These are phyloP conservation scores for Brachyalestes nurse DNA, from an alignment of 2,797 vertebrate genomes.

Conservation along the genomic window DNA sequence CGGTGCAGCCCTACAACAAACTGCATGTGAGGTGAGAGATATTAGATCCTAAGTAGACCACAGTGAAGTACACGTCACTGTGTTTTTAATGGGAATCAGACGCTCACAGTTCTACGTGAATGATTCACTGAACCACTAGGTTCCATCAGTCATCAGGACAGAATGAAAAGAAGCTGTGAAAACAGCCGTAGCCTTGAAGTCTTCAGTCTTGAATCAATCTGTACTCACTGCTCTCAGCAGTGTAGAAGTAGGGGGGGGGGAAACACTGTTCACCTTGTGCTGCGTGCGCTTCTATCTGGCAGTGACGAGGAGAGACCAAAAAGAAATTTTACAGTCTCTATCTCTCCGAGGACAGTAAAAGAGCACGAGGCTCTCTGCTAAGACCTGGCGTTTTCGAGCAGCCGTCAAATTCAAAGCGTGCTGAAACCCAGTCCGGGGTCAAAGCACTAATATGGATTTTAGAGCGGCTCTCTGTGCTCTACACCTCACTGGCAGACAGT, in stretches of 20 bases:
- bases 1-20: not conserved
- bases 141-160: constrained; percentile 1
- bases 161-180: constrained; percentile 6
- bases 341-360: constrained; percentile 36
- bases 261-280: constrained; percentile 3
- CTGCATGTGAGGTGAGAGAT: not conserved
- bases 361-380: constrained; percentile 41
- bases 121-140: constrained; percentile 2
- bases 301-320: constrained; percentile 16
- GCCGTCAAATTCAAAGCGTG: constrained; percentile 38
- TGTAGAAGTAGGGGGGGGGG: not conserved
- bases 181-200: constrained; percentile 2
- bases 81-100: not conserved
- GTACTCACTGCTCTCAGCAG: not conserved
- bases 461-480: constrained; percentile 25
- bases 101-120: not conserved
- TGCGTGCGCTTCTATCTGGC: constrained; percentile 22
- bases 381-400: constrained; percentile 28
- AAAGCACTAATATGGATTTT: constrained; percentile 32
- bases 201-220: constrained; percentile 7
- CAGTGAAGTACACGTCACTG: not conserved
- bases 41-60: not conserved
- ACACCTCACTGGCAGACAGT: constrained; percentile 10
- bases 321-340: not conserved
- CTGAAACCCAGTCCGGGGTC: constrained; percentile 30